A percentile compares a stretch with the other conserved stretches of the same genome.
Conservation (phyloP, 2,888 invertebrate genomes). For the Caradrina clavipalpis region DNA sequence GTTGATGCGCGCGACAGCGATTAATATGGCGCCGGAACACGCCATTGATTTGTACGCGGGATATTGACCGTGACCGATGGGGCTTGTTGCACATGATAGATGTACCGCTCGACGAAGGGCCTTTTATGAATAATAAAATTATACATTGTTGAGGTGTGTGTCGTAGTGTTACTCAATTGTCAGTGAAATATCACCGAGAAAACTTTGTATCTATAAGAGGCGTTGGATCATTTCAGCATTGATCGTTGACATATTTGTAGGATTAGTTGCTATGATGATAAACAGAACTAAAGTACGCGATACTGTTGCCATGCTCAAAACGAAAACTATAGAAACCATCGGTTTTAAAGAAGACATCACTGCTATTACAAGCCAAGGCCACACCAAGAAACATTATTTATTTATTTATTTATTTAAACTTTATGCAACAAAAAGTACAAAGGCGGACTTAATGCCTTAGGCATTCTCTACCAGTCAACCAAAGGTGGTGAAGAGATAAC, state of each 20-base stretch:
- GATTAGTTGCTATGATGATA: neutral
- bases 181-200: neutral
- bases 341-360: neutral
- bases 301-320: neutral
- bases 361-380: slow-evolving; percentile 28
- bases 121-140: slow-evolving; percentile 35
- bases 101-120: slow-evolving; percentile 44
- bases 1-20: slow-evolving; percentile 74
- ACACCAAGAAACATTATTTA: slow-evolving; percentile 20
- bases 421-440: too few species aligned
- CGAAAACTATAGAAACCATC: neutral
- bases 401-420: too few species aligned
- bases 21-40: slow-evolving; percentile 81
- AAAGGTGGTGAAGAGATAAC: too few species aligned
- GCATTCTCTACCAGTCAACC: too few species aligned
- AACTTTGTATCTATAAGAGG: neutral
- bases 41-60: slow-evolving; percentile 62
- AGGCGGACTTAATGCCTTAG: too few species aligned
- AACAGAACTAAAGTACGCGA: neutral
- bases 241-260: too few species aligned
- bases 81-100: slow-evolving; percentile 70
- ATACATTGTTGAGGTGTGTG: slow-evolving; percentile 3
- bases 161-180: neutral
- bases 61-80: slow-evolving; percentile 79
- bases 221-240: neutral